phyloP scores from a whole-genome alignment of 2,113 vertebrate species.

The Gambusia holbrooki region DNA sequence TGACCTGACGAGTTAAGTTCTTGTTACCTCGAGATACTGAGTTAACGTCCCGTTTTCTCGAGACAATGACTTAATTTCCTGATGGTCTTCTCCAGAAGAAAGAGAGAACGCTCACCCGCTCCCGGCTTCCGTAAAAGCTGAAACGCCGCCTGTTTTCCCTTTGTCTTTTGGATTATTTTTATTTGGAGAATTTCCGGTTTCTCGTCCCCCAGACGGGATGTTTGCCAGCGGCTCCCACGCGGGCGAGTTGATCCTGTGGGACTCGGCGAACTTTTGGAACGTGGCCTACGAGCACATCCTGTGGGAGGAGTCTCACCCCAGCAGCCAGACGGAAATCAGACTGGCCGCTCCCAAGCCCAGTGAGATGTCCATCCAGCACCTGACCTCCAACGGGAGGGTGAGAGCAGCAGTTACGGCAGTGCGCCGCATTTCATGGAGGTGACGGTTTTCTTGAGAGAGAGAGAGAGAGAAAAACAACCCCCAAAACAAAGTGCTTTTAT shows the following conservation, averaged over 20 bases:
- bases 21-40: no score
- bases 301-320: conserved; percentile 84
- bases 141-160: no score
- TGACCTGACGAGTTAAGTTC: no score
- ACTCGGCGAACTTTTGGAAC: conserved; percentile 86
- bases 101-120: no score
- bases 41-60: no score
- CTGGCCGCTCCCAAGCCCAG: conserved; percentile 85
- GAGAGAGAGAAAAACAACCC: no score
- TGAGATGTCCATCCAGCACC: conserved; percentile 89
- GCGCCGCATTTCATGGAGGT: no score
- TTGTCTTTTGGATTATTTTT: no score
- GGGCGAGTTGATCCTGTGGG: conserved; percentile 94
- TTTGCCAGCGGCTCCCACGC: conserved; percentile 92
- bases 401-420: conserved; percentile 8
- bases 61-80: no score
- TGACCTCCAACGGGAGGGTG: conserved; percentile 89
- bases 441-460: not conserved
- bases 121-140: not conserved
- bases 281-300: conserved; percentile 85
- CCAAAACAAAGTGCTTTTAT: not conserved
- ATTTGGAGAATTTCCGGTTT: not conserved
- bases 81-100: no score
- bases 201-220: conserved; percentile 53
- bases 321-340: conserved; percentile 85